Evolutionary conservation across 2,888 invertebrate species (phyloP).

Genomic region (Diaphora mendica): DNA sequence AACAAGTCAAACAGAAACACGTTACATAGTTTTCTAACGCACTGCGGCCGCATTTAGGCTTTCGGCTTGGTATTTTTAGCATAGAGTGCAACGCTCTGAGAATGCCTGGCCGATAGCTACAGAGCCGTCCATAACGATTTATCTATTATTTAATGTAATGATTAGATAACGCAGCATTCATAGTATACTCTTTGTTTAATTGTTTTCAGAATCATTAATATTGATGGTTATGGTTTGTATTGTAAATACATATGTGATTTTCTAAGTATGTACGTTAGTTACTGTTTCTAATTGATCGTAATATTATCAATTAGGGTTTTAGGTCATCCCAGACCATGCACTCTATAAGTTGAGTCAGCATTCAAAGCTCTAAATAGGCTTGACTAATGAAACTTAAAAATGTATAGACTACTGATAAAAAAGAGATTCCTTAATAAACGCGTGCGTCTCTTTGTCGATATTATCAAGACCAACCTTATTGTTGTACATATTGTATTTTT

Average conservation of each 20-base stretch:
- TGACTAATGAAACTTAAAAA: background rate
- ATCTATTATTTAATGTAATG: slow-evolving; percentile 45
- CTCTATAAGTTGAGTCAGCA: background rate
- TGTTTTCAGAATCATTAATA: slow-evolving; percentile 18
- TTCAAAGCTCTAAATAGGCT: background rate
- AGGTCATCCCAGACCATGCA: background rate
- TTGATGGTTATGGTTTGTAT: background rate
- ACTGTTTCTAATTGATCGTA: background rate
- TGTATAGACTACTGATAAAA: background rate
- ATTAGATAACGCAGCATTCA: slow-evolving; percentile 43
- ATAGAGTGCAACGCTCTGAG: slow-evolving; percentile 58
- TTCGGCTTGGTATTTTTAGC: slow-evolving; percentile 60
- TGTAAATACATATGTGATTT: background rate
- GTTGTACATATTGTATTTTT: background rate
- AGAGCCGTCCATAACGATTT: slow-evolving; percentile 29
- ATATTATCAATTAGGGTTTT: background rate
- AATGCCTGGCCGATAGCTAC: slow-evolving; percentile 44
- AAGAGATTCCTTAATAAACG: background rate
- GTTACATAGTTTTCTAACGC: slow-evolving; percentile 40
- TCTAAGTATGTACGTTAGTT: background rate
- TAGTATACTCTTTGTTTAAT: slow-evolving; percentile 24
- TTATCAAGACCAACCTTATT: background rate
- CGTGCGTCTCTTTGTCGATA: background rate
- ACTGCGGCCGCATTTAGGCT: slow-evolving; percentile 50
- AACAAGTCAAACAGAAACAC: slow-evolving; percentile 21